These are phyloP conservation scores for Dromaius novaehollandiae DNA, from an alignment of 2,113 vertebrate genomes.

Conservation along the genomic window DNA sequence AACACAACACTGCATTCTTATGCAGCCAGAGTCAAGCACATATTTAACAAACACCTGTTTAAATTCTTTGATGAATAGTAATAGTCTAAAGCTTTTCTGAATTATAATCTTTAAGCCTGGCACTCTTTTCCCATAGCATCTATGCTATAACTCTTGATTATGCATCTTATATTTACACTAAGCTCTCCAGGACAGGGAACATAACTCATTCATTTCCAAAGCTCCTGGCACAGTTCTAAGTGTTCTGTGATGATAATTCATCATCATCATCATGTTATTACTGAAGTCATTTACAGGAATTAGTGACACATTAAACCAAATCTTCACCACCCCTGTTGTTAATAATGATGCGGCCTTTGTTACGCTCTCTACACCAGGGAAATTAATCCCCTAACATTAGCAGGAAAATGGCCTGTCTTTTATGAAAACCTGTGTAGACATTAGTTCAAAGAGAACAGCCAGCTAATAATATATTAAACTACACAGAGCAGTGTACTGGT, in stretches of 20 bases:
- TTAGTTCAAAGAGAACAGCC: background rate
- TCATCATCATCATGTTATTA: background rate
- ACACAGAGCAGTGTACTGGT: too few relatives aligned
- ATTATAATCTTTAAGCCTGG: background rate
- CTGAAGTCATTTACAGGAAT: background rate
- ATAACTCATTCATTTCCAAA: background rate
- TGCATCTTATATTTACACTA: background rate
- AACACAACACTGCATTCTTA: background rate
- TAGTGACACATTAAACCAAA: background rate
- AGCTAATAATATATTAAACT: background rate
- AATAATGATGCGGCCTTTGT: background rate
- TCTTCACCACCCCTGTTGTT: background rate
- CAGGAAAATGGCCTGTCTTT: background rate
- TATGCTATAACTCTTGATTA: background rate
- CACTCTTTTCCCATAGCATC: background rate
- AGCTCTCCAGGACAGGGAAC: background rate
- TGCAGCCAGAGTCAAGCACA: background rate
- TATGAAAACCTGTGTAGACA: background rate
- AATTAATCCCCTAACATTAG: background rate
- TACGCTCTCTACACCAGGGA: background rate
- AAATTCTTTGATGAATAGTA: background rate
- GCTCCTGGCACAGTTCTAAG: background rate
- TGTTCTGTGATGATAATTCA: background rate
- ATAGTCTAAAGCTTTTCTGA: background rate
- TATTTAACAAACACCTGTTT: background rate